Evolutionary conservation across 2,888 invertebrate genomes (phyloP), one percentile per base, ranked within the genome.

Genomic region (Sepiola atlantica): DNA sequence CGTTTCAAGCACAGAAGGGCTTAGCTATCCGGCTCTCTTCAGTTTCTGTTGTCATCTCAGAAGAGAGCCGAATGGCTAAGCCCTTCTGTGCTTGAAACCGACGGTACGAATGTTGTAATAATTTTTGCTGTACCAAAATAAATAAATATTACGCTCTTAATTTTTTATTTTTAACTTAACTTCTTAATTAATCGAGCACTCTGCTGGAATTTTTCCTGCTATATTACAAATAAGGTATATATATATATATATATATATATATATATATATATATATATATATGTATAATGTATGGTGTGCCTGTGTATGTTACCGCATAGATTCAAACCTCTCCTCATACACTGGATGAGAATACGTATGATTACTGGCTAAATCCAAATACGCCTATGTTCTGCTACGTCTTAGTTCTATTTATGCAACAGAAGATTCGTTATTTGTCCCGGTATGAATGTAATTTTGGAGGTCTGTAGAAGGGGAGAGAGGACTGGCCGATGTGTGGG

Each of bases 171-270:
- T n/a, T n/a, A n/a, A n/a, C n/a, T n/a, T n/a, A n/a, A n/a, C n/a
- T n/a, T n/a, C n/a, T n/a, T n/a, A n/a, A n/a, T n/a, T n/a, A n/a
- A n/a, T n/a, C n/a, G n/a, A n/a, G n/a, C n/a, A n/a, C n/a, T n/a
- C n/a, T n/a, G n/a, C n/a, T n/a, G n/a, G n/a, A n/a, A n/a, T n/a
- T n/a, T n/a, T n/a, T n/a, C n/a, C n/a, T n/a, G n/a, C n/a, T n/a
- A n/a, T n/a, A n/a, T n/a, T n/a, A n/a, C n/a, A n/a, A n/a, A n/a
- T n/a, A n/a, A n/a, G 2, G 45, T 35, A 91, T 91, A 35, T 35
- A 4, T 91, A 91, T 91, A 91, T 32, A 91, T 32, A 91, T 35
- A 91, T 91, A 91, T 91, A 91, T 91, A 91, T 35, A 91, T 35
- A 35, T 91, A 91, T 35, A 91, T 12, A 91, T 91, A 35, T 91